Percentiles rank a stretch among this genome's conserved stretches.
Conservation (phyloP, 2,113 vertebrate species). For the Aegotheles bennettii region DNA sequence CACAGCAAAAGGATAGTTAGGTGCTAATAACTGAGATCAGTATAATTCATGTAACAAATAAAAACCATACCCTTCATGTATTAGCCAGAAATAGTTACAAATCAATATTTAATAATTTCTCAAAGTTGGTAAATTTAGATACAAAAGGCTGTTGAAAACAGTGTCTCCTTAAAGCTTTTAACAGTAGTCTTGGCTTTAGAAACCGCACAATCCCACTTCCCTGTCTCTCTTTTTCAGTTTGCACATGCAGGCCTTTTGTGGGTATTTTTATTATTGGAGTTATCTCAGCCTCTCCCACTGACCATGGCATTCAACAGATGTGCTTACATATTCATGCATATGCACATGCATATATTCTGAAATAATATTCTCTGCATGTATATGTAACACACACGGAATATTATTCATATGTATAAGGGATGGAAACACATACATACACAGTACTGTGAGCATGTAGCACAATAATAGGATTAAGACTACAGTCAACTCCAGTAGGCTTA, state of each 20-base stretch:
- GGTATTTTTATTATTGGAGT: neutral
- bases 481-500: neutral
- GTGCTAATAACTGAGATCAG: neutral
- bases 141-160: neutral
- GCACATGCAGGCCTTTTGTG: neutral
- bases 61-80: neutral
- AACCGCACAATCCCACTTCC: neutral
- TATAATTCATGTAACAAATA: neutral
- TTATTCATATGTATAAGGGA: neutral
- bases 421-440: neutral
- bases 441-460: neutral
- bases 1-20: neutral
- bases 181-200: neutral
- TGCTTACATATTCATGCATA: neutral
- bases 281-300: neutral
- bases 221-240: neutral
- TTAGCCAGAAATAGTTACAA: neutral
- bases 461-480: neutral
- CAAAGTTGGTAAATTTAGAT: neutral
- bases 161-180: neutral
- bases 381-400: neutral
- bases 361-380: neutral
- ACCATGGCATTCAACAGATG: neutral
- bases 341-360: neutral
- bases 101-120: neutral